Evolutionary conservation across 2,113 vertebrate genomes (phyloP).

Genomic region (Urocitellus parryii): DNA sequence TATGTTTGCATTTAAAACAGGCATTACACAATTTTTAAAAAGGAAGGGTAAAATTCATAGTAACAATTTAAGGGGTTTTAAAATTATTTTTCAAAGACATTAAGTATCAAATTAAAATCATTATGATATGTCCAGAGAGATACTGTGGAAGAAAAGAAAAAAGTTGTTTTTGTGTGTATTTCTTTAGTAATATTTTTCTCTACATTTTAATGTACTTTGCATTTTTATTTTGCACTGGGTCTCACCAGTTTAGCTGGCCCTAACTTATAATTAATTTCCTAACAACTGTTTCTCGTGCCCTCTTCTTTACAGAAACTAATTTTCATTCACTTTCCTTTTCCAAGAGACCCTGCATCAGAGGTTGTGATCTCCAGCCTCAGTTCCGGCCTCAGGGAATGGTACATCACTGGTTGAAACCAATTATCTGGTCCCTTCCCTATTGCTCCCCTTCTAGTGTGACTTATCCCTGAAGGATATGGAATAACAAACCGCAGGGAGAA

Average conservation of each 20-base stretch:
- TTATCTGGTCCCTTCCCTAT: not conserved
- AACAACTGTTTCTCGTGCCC: not conserved
- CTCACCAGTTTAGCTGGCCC: not conserved
- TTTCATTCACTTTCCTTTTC: not conserved
- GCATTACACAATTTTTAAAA: not conserved
- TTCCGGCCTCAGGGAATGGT: not conserved
- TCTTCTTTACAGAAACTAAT: not conserved
- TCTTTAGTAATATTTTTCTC: not conserved
- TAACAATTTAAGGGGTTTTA: not conserved
- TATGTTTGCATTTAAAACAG: not conserved
- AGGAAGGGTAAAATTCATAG: not conserved
- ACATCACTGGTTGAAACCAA: not conserved
- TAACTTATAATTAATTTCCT: not conserved
- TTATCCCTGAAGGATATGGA: too few relatives aligned
- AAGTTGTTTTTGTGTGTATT: not conserved
- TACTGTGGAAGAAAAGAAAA: not conserved
- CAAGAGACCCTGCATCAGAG: not conserved
- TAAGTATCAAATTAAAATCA: slow-evolving; percentile 4
- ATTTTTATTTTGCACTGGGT: not conserved
- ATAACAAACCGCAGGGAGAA: too few relatives aligned
- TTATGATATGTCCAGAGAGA: not conserved
- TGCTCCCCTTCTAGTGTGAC: not conserved
- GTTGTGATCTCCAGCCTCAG: not conserved
- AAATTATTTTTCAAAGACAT: not conserved
- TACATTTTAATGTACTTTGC: not conserved